Percentiles rank a stretch among this genome's conserved stretches.
These are phyloP conservation scores for Lichenostomus cassidix DNA, from an alignment of 2,113 vertebrate genomes.

Conservation along the genomic window DNA sequence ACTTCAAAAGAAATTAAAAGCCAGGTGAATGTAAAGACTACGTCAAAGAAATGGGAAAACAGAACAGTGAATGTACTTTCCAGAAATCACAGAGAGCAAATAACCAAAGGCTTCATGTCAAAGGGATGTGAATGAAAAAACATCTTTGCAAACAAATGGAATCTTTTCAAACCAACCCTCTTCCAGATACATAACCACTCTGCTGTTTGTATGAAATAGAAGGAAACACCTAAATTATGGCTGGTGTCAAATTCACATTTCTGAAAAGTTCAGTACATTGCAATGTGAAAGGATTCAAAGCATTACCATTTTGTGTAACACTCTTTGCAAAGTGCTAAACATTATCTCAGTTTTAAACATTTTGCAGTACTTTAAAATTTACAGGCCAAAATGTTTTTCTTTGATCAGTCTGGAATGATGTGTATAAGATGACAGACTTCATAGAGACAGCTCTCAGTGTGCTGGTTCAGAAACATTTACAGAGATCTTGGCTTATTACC, in stretches of 20 bases:
- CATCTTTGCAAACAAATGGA: neutral
- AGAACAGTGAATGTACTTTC: neutral
- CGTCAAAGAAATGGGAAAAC: neutral
- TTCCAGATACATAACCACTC: neutral
- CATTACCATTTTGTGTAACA: neutral
- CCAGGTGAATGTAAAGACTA: neutral
- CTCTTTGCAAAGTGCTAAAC: neutral
- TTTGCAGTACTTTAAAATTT: slow-evolving; percentile 20
- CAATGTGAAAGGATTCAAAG: neutral
- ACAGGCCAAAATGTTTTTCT: slow-evolving; percentile 23
- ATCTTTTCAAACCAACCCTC: neutral
- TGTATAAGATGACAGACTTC: neutral
- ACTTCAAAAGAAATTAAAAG: neutral
- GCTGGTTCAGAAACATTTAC: neutral
- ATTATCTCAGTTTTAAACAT: slow-evolving; percentile 11
- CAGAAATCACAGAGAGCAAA: neutral
- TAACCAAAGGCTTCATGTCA: neutral
- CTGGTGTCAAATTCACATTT: neutral
- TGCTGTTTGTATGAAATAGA: neutral
- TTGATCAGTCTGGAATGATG: slow-evolving; percentile 24
- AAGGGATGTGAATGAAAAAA: neutral
- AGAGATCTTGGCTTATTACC: neutral
- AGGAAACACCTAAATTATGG: neutral
- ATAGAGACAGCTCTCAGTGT: neutral
- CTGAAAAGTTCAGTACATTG: neutral